These are phyloP conservation scores for Dermochelys coriacea DNA, from an alignment of 2,797 vertebrate species.

Conservation along the genomic window DNA sequence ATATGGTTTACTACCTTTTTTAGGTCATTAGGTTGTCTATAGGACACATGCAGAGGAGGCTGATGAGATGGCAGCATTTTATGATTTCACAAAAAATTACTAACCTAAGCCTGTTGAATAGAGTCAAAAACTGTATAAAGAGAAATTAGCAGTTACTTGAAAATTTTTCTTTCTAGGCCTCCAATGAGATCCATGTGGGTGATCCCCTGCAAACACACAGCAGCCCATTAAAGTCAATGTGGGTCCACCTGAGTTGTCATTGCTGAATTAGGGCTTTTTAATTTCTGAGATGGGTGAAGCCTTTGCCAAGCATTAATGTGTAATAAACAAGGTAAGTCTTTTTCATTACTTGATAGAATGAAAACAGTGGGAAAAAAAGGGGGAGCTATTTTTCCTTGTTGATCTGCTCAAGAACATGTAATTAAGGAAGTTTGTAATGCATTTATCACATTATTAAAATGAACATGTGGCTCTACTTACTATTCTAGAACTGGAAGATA, in stretches of 20 bases:
- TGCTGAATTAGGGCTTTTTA: conserved; percentile 13
- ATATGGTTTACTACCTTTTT: neutral
- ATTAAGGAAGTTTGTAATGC: neutral
- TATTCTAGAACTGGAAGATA: neutral
- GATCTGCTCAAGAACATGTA: neutral
- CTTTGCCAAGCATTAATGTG: conserved; percentile 25
- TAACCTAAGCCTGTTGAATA: neutral
- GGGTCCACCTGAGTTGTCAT: conserved; percentile 11
- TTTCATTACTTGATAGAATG: neutral
- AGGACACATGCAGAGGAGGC: neutral
- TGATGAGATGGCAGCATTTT: neutral
- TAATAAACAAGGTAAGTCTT: neutral
- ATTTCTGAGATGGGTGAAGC: conserved; percentile 12
- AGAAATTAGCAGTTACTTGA: neutral
- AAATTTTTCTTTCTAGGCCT: neutral
- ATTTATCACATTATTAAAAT: neutral
- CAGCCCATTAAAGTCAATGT: conserved; percentile 10
- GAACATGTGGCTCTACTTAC: fast-evolving
- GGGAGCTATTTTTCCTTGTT: neutral
- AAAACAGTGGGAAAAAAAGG: neutral
- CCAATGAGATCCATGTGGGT: neutral
- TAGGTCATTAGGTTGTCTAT: neutral
- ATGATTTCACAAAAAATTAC: fast-evolving
- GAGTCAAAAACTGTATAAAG: neutral
- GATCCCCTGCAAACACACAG: conserved; percentile 3